Evolutionary conservation across 2,797 vertebrate genomes (phyloP).

Genomic region (Siniperca scherzeri): DNA sequence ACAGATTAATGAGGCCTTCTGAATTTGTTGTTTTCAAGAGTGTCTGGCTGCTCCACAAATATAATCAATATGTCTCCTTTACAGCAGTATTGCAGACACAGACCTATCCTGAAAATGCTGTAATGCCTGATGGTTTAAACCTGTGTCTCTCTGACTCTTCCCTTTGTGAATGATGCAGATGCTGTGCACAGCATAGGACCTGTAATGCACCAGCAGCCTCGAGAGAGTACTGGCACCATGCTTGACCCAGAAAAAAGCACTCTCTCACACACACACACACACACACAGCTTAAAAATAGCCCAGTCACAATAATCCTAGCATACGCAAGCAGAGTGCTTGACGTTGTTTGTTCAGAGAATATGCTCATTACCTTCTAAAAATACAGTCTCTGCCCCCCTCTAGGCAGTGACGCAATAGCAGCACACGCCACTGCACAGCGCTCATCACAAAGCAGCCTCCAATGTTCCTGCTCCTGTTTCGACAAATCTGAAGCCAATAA

Average conservation of each 20-base stretch:
- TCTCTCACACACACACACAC: constrained; percentile 48
- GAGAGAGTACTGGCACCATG: constrained; percentile 68
- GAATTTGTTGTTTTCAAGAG: neutral
- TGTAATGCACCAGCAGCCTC: constrained; percentile 59
- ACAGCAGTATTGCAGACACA: constrained; percentile 5
- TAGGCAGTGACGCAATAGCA: constrained; percentile 77
- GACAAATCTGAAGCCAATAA: constrained; percentile 26
- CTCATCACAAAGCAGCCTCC: constrained; percentile 62
- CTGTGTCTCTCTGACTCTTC: constrained; percentile 27
- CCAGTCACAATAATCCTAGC: constrained; percentile 82
- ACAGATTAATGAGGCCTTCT: constrained; percentile 15
- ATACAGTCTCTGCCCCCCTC: constrained; percentile 71
- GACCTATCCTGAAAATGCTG: neutral
- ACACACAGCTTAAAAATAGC: constrained; percentile 80
- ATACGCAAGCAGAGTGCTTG: constrained; percentile 82
- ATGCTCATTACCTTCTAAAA: constrained; percentile 83
- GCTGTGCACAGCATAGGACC: constrained; percentile 50
- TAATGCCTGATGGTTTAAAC: constrained; percentile 11
- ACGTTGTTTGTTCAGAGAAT: constrained; percentile 81
- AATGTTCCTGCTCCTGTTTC: constrained; percentile 47
- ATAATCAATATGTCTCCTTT: constrained; percentile 10
- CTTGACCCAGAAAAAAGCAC: constrained; percentile 82
- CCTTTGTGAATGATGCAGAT: constrained; percentile 56
- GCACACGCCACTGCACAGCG: constrained; percentile 66
- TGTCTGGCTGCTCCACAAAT: constrained; percentile 1